Base-by-base conservation (phyloP, 2,888 invertebrate genomes). In the Allolobophora icterica region DNA sequence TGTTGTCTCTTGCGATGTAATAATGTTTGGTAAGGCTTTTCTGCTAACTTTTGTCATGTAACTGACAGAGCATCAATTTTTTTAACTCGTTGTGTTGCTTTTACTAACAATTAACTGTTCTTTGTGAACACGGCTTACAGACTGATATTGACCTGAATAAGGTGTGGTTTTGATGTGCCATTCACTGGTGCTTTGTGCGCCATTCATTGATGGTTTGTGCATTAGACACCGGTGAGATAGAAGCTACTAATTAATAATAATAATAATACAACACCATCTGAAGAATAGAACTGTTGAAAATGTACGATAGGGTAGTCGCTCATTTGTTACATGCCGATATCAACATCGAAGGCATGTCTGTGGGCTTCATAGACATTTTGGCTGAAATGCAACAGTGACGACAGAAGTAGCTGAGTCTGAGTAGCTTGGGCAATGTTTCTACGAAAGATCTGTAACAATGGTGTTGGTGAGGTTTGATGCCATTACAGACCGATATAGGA, bases 401-500 rank as follows among this genome's bases (percentile, higher is more conserved):
- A 13, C 71, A 71, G 71, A 8, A n/a, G n/a, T 17, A 71, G 13
- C 52, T 24, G 11, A 8, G 30, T 17, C 71, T 1, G n/a, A 71
- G n/a, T n/a, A n/a, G 71, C 30, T 71, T 52, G 30, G n/a, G 71
- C 71, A 1, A 11, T 42, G 24, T 24, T 24, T 52, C 24, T 24
- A 8, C 24, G 52, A 24, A 71, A 24, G 52, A 52, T 71, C 71
- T 71, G 8, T n/a, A 11, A 8, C 11, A 58, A 24, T 71, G 71
- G n/a, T 71, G 71, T 71, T 71, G 71, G 71, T 71, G 71, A 71
- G 71, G 71, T 71, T 71, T 71, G 71, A 71, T 71, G 71, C 71
- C 71, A n/a, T 71, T 45, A 83, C 91, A 91, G 92, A 91, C 52
- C 45, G 90, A 40, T 92, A 92, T 52, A 42, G 92, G 34, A 92